Evolutionary conservation across 2,797 vertebrate species (phyloP).

Genomic region (Sebastes baramenuke): DNA sequence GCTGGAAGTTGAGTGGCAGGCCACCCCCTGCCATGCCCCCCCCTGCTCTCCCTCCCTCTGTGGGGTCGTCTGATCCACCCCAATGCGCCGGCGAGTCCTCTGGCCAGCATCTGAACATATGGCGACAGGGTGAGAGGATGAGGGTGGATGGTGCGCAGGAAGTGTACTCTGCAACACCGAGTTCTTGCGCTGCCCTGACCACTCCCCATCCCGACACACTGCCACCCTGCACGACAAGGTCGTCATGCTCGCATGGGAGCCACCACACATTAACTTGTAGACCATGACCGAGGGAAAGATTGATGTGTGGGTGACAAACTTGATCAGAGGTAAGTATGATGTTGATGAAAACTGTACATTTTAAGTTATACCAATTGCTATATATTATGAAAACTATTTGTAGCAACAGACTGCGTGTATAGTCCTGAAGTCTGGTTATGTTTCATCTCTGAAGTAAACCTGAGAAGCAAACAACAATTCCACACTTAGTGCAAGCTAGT

Average conservation of each 20-base stretch:
- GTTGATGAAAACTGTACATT: slow-evolving; percentile 23
- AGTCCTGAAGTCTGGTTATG: neutral
- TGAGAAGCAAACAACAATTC: slow-evolving; percentile 15
- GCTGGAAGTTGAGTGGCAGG: slow-evolving; percentile 88
- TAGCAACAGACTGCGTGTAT: neutral
- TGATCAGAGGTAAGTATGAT: slow-evolving; percentile 40
- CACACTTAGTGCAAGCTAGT: neutral
- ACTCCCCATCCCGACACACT: slow-evolving; percentile 76
- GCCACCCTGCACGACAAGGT: slow-evolving; percentile 62
- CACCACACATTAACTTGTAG: slow-evolving; percentile 30
- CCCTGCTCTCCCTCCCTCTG: slow-evolving; percentile 87
- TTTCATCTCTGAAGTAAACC: slow-evolving; percentile 14
- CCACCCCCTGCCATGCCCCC: slow-evolving; percentile 85
- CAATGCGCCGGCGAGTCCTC: slow-evolving; percentile 85
- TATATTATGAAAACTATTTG: slow-evolving; percentile 10
- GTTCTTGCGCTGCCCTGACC: slow-evolving; percentile 73
- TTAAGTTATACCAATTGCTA: slow-evolving; percentile 17
- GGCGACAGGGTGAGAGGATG: slow-evolving; percentile 86
- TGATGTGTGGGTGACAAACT: slow-evolving; percentile 39
- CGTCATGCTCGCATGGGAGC: slow-evolving; percentile 43
- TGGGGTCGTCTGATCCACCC: slow-evolving; percentile 84
- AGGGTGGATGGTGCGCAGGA: slow-evolving; percentile 76
- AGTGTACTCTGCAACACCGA: slow-evolving; percentile 70
- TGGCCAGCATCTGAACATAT: slow-evolving; percentile 89
- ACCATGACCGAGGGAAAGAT: slow-evolving; percentile 23